Percentiles rank a stretch among this genome's conserved stretches.
Evolutionary conservation across 2,888 invertebrate species (phyloP).

Genomic region (Hydrotaea diabolus): DNA sequence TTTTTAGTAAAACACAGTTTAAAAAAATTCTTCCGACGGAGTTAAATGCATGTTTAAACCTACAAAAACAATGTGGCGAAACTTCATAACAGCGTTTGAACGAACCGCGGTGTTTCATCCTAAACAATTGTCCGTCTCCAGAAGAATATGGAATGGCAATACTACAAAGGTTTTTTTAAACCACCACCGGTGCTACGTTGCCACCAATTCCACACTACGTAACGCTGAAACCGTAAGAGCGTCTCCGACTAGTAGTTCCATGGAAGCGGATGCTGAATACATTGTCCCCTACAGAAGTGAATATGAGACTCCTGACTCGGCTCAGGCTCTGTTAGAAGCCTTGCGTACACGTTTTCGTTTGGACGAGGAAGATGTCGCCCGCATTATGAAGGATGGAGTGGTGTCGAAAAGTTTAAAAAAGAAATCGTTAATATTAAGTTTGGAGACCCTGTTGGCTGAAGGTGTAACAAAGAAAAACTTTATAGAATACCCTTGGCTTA

Average conservation of each 20-base stretch:
- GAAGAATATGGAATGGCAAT: not conserved
- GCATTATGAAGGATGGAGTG: conserved; percentile 72
- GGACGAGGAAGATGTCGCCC: conserved; percentile 69
- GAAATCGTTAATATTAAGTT: conserved; percentile 63
- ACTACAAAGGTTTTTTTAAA: not conserved
- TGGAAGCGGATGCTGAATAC: conserved; percentile 71
- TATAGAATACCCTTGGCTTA: conserved; percentile 78
- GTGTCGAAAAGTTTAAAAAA: conserved; percentile 71
- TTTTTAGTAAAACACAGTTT: no score
- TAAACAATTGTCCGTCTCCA: not conserved
- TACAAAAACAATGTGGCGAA: conserved; percentile 51
- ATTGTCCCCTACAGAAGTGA: conserved; percentile 73
- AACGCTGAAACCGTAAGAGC: conserved; percentile 3
- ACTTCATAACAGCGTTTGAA: conserved; percentile 33
- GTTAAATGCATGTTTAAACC: no score
- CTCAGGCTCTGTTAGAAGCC: conserved; percentile 64
- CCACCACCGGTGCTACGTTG: not conserved
- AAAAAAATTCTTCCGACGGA: not conserved
- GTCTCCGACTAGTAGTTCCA: not conserved
- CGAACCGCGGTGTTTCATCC: not conserved
- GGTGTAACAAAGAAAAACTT: conserved; percentile 75
- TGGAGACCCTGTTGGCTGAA: conserved; percentile 72
- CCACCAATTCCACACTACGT: not conserved
- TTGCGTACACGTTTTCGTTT: conserved; percentile 72
- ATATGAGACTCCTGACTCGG: conserved; percentile 67